Base-by-base conservation (phyloP, 2,888 invertebrate genomes). In the Hypomecis atomaria region DNA sequence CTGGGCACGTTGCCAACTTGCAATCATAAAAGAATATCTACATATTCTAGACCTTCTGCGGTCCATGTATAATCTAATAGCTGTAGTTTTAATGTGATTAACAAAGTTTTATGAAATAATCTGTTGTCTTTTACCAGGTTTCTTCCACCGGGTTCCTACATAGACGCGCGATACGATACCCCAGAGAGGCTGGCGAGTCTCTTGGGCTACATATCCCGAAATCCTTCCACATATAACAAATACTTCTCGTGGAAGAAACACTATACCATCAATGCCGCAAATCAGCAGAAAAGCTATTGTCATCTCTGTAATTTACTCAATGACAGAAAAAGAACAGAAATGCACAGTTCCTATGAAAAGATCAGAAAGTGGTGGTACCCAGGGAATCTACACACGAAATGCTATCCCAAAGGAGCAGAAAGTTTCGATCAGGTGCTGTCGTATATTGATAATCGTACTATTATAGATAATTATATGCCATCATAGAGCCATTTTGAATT, bases 351-450 rank as follows among this genome's bases (percentile, higher is more conserved):
- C 0, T 85, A 87, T 44, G 71, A 69, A 4, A 60, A 70, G 0
- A 86, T 90, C 6, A 81, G 90, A 10, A 75, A 74, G 1, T 91
- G 91, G 91, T 91, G 91, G 91, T 83, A 80, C 40, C 63, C 68
- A 3, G 83, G 81, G 0, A 67, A 78, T 0, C 53, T 86, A 13
- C 71, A 66, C 0, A 65, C 76, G 0, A 77, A 70, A 45, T 85
- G 85, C 13, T 69, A 69, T 0, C 83, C 82, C 0, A 80, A 75
- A 71, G 83, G 87, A 0, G 72, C 79, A 0, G 79, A 82, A 42
- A 66, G 23, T 2, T 53, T 71, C 13, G 69, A 65, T 0, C 78
- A 79, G 6, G 62, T 80, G 0, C 40, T 77, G 0, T 76, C 78
- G 0, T 82, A 82, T 71, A 13, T 81, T 6, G 49, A 49, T 0